Conservation (phyloP, 23 tunicate species). For the Aplidium turbinatum region DNA sequence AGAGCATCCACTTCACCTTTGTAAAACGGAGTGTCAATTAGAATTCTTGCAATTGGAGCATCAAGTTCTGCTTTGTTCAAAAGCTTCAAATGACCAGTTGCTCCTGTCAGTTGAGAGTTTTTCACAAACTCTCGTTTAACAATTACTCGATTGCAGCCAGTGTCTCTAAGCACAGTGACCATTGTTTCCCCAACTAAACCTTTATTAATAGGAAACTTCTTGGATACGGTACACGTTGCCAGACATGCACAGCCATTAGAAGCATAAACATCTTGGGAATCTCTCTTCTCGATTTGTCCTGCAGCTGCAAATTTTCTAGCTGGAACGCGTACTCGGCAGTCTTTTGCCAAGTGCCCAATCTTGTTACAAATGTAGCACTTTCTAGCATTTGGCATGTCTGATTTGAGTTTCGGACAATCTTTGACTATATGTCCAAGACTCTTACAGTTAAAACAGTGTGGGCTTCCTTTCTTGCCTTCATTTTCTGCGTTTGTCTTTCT, state of each 20-base stretch:
- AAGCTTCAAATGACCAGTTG: neutral
- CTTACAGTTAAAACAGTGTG: neutral
- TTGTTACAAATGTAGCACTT: conserved; percentile 17
- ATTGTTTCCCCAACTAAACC: neutral
- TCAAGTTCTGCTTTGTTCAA: neutral
- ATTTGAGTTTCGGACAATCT: neutral
- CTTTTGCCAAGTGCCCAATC: conserved; percentile 10
- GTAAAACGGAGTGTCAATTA: conserved; percentile 20
- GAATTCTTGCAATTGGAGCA: neutral
- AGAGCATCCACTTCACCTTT: conserved; percentile 21
- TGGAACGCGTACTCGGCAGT: too few relatives aligned
- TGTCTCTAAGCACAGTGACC: too few relatives aligned
- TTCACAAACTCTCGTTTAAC: too few relatives aligned
- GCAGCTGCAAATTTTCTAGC: too few relatives aligned
- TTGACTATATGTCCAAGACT: neutral
- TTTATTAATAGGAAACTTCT: neutral
- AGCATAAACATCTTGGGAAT: too few relatives aligned
- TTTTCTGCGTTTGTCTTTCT: neutral
- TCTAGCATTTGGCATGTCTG: conserved; percentile 1
- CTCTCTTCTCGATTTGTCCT: too few relatives aligned
- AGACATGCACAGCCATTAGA: too few relatives aligned
- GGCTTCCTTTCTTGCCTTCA: neutral
- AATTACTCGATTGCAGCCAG: too few relatives aligned
- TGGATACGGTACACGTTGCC: too few relatives aligned
- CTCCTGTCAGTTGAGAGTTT: neutral